Base-by-base conservation (phyloP, 2,888 invertebrate species). In the Panzeria rudis region DNA sequence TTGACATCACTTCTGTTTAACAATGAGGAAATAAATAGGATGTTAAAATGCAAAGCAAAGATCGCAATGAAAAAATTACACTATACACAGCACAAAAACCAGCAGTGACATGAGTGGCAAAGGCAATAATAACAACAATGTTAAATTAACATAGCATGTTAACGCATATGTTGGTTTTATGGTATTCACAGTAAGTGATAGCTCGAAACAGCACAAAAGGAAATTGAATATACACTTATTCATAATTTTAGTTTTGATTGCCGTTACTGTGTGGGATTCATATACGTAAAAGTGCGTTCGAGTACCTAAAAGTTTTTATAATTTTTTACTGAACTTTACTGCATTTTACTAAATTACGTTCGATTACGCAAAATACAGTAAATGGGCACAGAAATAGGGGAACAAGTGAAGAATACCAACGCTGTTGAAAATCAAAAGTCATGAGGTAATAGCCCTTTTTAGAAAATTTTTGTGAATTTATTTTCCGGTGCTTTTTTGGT, bases 1-100 rank as follows among this genome's bases (percentile, higher is more conserved):
- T 81, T 81, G 61, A 81, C 75, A 75, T 81, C 81, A 75, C 61
- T 75, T 41, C 23, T 75, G 25, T 54, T 47, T 15, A 72, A 64
- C 20, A 23, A 71, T 64, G 44, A 79, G 15, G 25, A 72, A 72
- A 64, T 59, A 71, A 29, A 5, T 29, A 29, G 29, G 11, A 68
- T 44, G 25, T 38, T 13, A 68, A 50, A 20, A 75, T 52, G 7
- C 52, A 6, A 61, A 56, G 13, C 15, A 38, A 71, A 52, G 50
- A 41, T 41, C 41, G n/a, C 54, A 32, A 32, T 54, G 54, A 61
- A 78, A 38, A 62, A 61, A 52, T 32, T 11, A 38, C 35, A 44
- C 9, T 62, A 20, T n/a, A n/a, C n/a, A 50, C 61, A 66, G 2
- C 15, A 15, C 13, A 32, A 64, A 47, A 32, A 77, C 54, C 29